Evolutionary conservation across 37 sponge, comb jelly and placozoan species (phyloP).

Genomic region (Aphrocallistes beatrix): DNA sequence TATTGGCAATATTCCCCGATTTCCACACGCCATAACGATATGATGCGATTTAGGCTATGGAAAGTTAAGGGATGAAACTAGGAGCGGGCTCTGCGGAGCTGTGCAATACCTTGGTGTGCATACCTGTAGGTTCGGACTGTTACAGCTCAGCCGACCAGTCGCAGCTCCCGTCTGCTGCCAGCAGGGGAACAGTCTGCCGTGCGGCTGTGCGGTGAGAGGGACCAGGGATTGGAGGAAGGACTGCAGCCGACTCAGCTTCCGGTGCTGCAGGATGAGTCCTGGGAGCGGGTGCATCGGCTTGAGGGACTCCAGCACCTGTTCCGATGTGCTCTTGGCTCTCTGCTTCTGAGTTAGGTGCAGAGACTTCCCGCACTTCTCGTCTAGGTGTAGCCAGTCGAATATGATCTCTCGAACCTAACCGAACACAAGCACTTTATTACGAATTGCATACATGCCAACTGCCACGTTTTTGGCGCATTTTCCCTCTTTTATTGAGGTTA

Average conservation of each 20-base stretch:
- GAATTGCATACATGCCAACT: no score
- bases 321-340: conserved; percentile 56
- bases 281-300: conserved; percentile 63
- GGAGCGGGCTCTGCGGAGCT: no score
- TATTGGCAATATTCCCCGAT: no score
- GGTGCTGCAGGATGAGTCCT: conserved; percentile 52
- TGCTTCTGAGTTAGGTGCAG: conserved; percentile 45
- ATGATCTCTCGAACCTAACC: conserved; percentile 41
- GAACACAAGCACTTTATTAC: no score
- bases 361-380: conserved; percentile 30
- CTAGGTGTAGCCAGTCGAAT: conserved; percentile 55
- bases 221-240: background rate
- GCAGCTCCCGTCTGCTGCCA: conserved; percentile 15
- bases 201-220: background rate
- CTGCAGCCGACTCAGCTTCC: conserved; percentile 37
- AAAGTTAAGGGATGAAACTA: no score
- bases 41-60: no score
- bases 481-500: no score
- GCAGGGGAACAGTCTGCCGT: background rate
- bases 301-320: conserved; percentile 57
- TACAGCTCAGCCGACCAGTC: background rate
- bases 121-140: background rate
- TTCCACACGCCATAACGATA: no score
- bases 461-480: no score
- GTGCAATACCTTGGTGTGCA: no score